A percentile compares a stretch with the other conserved stretches of the same genome.
Conservation (phyloP, 2,888 invertebrate species). For the Caenorhabditis virilis region DNA sequence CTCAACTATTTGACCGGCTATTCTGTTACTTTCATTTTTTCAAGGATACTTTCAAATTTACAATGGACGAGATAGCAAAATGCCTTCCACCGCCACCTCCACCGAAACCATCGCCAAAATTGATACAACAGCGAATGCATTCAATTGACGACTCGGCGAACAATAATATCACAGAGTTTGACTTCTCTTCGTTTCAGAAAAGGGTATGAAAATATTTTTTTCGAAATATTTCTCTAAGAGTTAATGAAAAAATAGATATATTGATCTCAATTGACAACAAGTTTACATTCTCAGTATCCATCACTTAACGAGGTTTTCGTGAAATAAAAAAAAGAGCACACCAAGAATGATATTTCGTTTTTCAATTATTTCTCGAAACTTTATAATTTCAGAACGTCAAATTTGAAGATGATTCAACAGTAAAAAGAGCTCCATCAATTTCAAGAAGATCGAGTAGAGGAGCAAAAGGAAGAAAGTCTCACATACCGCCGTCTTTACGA, state of each 20-base stretch:
- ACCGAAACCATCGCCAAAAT: constrained; percentile 31
- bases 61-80: constrained; percentile 54
- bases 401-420: constrained; percentile 50
- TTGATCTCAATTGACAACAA: too few relatives aligned
- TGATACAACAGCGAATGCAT: constrained; percentile 30
- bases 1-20: constrained; percentile 20
- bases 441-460: constrained; percentile 42
- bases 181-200: constrained; percentile 35
- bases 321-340: too few relatives aligned
- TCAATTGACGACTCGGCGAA: constrained; percentile 37
- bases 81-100: constrained; percentile 47
- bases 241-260: too few relatives aligned
- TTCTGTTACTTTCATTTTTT: constrained; percentile 7
- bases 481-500: constrained; percentile 37
- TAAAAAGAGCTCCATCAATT: constrained; percentile 43
- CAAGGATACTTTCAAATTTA: constrained; percentile 50
- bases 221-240: background rate
- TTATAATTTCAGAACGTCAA: constrained; percentile 45
- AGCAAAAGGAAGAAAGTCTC: constrained; percentile 41
- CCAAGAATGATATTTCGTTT: too few relatives aligned
- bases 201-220: constrained; percentile 15
- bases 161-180: constrained; percentile 27
- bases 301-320: too few relatives aligned
- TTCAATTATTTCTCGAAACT: constrained; percentile 7
- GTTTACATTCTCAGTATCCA: too few relatives aligned